Evolutionary conservation across 2,888 invertebrate species (phyloP), one percentile per base, ranked within the genome.

Genomic region (Oxycera nigricornis): DNA sequence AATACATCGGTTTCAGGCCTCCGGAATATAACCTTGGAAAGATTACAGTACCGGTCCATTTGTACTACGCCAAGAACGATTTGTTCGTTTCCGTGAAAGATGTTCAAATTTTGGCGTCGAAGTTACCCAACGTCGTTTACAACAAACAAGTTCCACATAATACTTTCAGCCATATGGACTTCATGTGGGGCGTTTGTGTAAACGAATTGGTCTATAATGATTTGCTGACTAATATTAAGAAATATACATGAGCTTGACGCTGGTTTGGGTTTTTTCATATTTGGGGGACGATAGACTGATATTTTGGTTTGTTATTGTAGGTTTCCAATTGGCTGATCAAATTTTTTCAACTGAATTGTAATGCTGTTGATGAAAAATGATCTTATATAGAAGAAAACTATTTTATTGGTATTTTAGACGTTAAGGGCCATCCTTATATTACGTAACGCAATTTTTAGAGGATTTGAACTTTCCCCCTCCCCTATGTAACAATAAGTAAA

Each of bases 21-120:
- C 90, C 90, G 0, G 79, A 79, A 0, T 90, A 90, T 79, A 83
- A 88, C 78, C 82, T 90, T 0, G 80, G 82, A 0, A 87, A 82
- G 74, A 81, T 90, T 11, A 88, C 86, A 0, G 81, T 87, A 2
- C 89, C 90, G 0, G 87, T 90, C 0, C 88, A 88, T 77, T 81
- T 91, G 2, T 89, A 90, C 80, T 90, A 88, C 80, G 88, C 89
- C 1, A 85, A 86, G 4, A 87, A 86, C 22, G 92, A 92, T 79
- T 89, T 88, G 80, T 81, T 91, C 14, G 87, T 91, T 2, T 81
- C 87, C 35, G 80, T 84, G 1, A 74, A 75, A n/a, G 89, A 89
- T 62, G 87, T 89, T 0, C 41, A 82, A 1, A 81, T 79, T 26
- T 77, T 85, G 35, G 39, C 55, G n/a, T 22, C 41, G 9, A 28